Conservation (phyloP, 2,888 invertebrate species). For the Callyntrura guangdongensis region DNA sequence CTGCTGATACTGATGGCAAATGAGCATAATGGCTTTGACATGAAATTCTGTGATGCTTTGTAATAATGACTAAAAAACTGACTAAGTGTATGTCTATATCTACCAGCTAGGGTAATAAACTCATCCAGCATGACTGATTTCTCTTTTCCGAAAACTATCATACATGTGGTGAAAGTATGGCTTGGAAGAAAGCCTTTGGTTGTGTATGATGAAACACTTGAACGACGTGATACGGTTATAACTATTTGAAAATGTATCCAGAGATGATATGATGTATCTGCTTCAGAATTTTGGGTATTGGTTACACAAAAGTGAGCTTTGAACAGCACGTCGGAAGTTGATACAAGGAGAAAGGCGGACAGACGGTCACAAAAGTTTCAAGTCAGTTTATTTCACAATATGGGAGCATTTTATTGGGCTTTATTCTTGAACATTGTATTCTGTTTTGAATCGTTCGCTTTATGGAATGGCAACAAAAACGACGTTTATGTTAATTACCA, state of each 20-base stretch:
- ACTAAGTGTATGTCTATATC: neutral
- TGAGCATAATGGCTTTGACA: neutral
- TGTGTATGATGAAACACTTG: too few relatives aligned
- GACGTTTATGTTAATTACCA: too few relatives aligned
- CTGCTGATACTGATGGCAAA: neutral
- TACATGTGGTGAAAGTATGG: constrained; percentile 19
- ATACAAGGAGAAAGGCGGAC: neutral
- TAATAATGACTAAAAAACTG: neutral
- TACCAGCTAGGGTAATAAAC: neutral
- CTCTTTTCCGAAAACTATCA: neutral
- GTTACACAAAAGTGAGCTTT: neutral
- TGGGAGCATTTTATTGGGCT: neutral
- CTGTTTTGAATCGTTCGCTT: too few relatives aligned
- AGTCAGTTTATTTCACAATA: constrained; percentile 30
- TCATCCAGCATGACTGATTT: neutral
- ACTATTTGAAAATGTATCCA: too few relatives aligned
- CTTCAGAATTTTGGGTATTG: too few relatives aligned
- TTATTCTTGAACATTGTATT: too few relatives aligned
- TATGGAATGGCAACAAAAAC: too few relatives aligned
- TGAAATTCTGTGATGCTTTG: neutral
- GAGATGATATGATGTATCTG: too few relatives aligned
- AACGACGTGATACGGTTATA: too few relatives aligned
- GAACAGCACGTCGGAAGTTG: neutral
- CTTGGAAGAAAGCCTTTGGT: neutral
- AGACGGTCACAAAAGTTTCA: constrained; percentile 34